Evolutionary conservation across 2,113 vertebrate species (phyloP).

Genomic region (Nicator chloris): DNA sequence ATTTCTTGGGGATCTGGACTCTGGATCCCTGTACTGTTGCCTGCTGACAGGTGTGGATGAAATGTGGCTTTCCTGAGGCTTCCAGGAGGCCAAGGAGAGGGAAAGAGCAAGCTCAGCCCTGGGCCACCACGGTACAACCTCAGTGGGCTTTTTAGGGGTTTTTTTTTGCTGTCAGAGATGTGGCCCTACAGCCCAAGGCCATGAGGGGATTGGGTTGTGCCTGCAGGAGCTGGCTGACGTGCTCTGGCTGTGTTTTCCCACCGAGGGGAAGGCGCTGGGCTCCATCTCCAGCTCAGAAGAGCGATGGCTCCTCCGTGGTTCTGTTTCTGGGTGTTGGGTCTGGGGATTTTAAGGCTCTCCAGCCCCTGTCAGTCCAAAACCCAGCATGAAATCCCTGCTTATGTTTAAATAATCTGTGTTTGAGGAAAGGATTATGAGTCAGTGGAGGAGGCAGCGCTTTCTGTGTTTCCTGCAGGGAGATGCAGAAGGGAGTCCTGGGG

Average conservation of each 20-base stretch:
- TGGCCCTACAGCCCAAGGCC: background rate
- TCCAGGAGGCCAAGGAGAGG: background rate
- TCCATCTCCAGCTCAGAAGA: background rate
- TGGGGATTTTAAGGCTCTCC: background rate
- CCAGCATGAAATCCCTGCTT: background rate
- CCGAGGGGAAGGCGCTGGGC: fast-evolving
- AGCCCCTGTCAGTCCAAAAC: background rate
- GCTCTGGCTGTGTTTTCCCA: fast-evolving
- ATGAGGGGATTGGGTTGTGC: background rate
- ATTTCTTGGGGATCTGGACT: background rate
- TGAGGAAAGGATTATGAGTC: slow-evolving; percentile 6
- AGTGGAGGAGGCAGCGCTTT: background rate
- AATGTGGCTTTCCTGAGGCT: background rate
- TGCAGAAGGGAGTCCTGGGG: background rate
- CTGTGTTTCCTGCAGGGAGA: background rate
- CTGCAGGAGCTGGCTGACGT: background rate
- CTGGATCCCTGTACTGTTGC: background rate
- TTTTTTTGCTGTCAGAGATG: background rate
- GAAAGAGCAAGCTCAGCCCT: background rate
- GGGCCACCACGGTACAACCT: background rate
- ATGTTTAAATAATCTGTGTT: slow-evolving; percentile 25
- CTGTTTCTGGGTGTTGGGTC: background rate
- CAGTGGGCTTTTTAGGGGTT: background rate
- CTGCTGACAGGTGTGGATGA: background rate
- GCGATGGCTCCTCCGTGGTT: fast-evolving